A percentile compares a stretch with the other conserved stretches of the same genome.
phyloP scores from a whole-genome alignment of 1,140 invertebrate species.

The Hormaphis cornu region DNA sequence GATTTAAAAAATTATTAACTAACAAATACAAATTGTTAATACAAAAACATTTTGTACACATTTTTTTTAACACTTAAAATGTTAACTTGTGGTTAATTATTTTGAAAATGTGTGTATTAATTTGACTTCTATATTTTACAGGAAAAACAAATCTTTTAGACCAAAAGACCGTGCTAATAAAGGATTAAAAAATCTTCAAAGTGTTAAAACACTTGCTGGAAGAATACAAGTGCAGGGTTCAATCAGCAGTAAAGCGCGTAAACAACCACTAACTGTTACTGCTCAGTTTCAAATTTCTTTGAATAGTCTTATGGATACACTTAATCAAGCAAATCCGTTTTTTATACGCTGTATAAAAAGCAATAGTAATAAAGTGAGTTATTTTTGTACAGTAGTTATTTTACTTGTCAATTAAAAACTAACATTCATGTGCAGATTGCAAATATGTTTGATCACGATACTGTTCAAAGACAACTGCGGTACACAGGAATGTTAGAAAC shows the following conservation, averaged over 20 bases:
- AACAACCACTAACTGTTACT: slow-evolving; percentile 83
- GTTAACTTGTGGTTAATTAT: neutral
- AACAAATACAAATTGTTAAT: no score
- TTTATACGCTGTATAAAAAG: slow-evolving; percentile 96
- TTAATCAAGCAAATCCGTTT: slow-evolving; percentile 91
- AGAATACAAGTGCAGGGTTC: slow-evolving; percentile 51
- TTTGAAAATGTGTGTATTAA: neutral
- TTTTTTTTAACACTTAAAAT: neutral
- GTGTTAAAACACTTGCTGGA: slow-evolving; percentile 76
- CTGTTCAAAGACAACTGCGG: slow-evolving; percentile 71
- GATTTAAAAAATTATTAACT: no score
- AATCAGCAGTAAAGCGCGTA: slow-evolving; percentile 57
- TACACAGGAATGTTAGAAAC: slow-evolving; percentile 97
- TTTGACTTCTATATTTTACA: slow-evolving; percentile 43
- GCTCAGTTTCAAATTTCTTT: slow-evolving; percentile 90
- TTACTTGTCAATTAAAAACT: neutral
- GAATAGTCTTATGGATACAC: slow-evolving; percentile 81
- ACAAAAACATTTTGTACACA: no score
- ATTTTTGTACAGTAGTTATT: neutral
- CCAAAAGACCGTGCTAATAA: slow-evolving; percentile 68
- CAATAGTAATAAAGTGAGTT: slow-evolving; percentile 72
- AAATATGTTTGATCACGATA: slow-evolving; percentile 86
- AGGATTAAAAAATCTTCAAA: slow-evolving; percentile 77
- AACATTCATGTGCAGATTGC: slow-evolving; percentile 50
- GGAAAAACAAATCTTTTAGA: slow-evolving; percentile 83